Evolutionary conservation across 1,140 invertebrate species (phyloP).

Genomic region (Aradophagus sp.): DNA sequence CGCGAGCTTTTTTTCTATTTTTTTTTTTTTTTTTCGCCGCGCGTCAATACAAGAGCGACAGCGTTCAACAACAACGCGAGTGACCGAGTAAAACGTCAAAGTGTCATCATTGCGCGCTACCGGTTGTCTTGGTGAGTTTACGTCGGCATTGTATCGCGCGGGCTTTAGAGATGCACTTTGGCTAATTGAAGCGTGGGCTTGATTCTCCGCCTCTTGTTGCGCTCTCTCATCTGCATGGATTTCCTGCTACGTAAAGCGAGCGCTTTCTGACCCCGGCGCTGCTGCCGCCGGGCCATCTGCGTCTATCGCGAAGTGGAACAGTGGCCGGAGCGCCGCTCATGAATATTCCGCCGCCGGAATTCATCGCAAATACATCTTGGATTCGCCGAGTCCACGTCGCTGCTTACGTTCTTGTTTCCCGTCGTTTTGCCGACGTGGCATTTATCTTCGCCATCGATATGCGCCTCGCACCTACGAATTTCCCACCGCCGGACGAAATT

Average conservation of each 20-base stretch:
- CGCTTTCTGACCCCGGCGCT: constrained; percentile 65
- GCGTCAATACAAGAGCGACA: constrained; percentile 10
- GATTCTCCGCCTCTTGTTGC: constrained; percentile 59
- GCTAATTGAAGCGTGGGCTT: constrained; percentile 71
- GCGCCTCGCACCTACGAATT: constrained; percentile 13
- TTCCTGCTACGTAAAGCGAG: constrained; percentile 68
- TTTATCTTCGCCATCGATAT: constrained; percentile 41
- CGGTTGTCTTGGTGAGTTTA: constrained; percentile 55
- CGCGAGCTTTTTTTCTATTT: neutral
- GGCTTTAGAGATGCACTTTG: constrained; percentile 65
- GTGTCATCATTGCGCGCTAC: constrained; percentile 35
- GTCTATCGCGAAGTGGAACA: constrained; percentile 61
- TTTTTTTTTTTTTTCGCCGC: no score
- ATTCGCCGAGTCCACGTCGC: constrained; percentile 23
- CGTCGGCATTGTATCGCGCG: constrained; percentile 52
- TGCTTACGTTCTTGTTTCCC: constrained; percentile 50
- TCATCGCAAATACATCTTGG: constrained; percentile 52
- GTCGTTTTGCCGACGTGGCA: constrained; percentile 19
- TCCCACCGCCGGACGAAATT: constrained; percentile 2
- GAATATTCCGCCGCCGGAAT: constrained; percentile 70
- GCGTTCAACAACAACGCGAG: no score
- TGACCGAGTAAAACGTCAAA: constrained; percentile 40
- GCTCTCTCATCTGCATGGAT: constrained; percentile 70
- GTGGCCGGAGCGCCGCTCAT: constrained; percentile 64
- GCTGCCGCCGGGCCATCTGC: constrained; percentile 59